Base-by-base conservation (phyloP, 2,113 vertebrate genomes). In the Accipiter cooperii region DNA sequence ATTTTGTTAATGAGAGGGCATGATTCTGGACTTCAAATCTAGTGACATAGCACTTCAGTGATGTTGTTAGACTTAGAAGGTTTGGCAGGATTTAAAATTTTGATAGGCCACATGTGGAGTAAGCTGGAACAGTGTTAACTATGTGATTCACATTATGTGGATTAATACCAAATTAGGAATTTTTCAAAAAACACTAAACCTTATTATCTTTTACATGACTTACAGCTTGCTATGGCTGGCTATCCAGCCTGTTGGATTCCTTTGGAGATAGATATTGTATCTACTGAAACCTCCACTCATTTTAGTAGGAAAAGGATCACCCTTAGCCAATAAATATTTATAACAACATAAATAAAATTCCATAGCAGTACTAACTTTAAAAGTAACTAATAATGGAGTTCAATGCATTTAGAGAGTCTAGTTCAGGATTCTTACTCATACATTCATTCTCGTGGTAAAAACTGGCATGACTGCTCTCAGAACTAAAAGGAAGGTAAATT, bases 341-440 rank as follows among this genome's bases (percentile, higher is more conserved):
- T 24, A 69, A 63, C 0, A 3, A 24, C 2, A 4, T 46, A 25
- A 88, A 74, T 36, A 78, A 25, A 84, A 52, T 55, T 34, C 20
- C 12, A 68, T 6, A 57, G 6, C 28, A 47, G 1, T 58, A 33
- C 12, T 34, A 38, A 12, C 0, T 1, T n/a, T 51, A 65, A 26
- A 63, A 47, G 13, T 75, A 80, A 58, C 8, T 74, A 19, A 34
- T 70, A 20, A 55, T 17, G 14, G 8, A 51, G n/a, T 61, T 55
- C 17, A 61, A 49, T 36, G 34, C 1, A 73, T 83, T 52, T 47
- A 26, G 77, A 21, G 4, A 33, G 17, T 34, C 25, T 82, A 44
- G 34, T 78, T 80, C 20, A 61, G 21, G 7, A 42, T 44, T 46
- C 31, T 66, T 78, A 52, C 19, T 58, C 10, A 16, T 20, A 54